Conservation (phyloP, 1,140 invertebrate genomes). For the Ceratitis capitata region DNA sequence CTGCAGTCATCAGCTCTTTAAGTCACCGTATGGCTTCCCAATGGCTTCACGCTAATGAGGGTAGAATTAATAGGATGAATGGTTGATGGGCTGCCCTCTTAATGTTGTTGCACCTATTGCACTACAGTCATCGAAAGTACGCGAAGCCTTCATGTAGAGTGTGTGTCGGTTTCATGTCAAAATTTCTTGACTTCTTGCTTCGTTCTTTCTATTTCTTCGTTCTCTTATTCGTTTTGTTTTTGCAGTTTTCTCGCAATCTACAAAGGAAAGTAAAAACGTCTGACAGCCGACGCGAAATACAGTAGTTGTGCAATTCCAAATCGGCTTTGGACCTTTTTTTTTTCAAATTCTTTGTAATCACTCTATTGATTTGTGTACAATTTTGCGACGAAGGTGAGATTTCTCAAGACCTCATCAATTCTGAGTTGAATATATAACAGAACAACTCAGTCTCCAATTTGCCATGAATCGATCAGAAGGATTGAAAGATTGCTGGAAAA, state of each 20-base stretch:
- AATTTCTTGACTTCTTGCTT: background rate
- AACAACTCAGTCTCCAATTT: no score
- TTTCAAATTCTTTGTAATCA: background rate
- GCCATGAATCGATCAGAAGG: no score
- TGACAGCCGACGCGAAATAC: background rate
- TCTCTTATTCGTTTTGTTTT: no score
- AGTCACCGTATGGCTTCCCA: background rate
- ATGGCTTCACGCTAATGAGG: conserved; percentile 9
- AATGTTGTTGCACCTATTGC: conserved; percentile 14
- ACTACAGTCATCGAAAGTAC: background rate
- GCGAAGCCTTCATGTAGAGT: no score
- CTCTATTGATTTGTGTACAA: background rate
- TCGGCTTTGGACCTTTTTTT: background rate
- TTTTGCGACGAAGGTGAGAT: no score
- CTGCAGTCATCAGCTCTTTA: background rate
- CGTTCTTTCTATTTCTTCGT: no score
- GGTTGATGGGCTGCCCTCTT: background rate
- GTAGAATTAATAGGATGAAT: conserved; percentile 4
- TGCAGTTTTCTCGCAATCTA: background rate
- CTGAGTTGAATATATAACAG: no score
- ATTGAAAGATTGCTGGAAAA: no score
- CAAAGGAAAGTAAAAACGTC: background rate
- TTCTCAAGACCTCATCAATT: no score
- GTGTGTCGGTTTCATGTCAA: no score
- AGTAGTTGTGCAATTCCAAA: background rate